Evolutionary conservation across 2,797 vertebrate genomes (phyloP).

Genomic region (Sus cebifrons): DNA sequence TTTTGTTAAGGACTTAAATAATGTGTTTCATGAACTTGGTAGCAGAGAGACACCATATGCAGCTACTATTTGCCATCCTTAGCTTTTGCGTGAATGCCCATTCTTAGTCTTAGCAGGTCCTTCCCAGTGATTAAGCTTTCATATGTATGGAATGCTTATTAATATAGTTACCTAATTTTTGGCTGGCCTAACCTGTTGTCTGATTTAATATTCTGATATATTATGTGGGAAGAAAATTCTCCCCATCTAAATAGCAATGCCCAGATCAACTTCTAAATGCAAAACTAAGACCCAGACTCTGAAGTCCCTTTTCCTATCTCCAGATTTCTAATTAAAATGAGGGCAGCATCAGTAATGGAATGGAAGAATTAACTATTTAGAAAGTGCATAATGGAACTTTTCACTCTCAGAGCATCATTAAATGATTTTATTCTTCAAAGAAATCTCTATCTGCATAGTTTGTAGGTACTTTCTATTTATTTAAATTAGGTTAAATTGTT

Average conservation of each 20-base stretch:
- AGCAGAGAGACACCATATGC: rapidly evolving
- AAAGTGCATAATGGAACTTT: conserved; percentile 78
- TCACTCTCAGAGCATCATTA: conserved; percentile 68
- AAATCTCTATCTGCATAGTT: conserved; percentile 21
- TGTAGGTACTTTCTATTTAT: conserved; percentile 28
- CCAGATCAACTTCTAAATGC: conserved; percentile 3
- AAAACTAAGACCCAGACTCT: not conserved
- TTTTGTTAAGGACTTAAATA: not conserved
- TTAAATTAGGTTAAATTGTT: conserved; percentile 52
- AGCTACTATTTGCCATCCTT: not conserved
- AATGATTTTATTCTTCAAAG: conserved; percentile 68
- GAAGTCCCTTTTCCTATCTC: not conserved
- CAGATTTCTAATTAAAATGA: conserved; percentile 88
- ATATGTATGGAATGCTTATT: conserved; percentile 1
- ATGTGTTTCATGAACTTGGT: not conserved
- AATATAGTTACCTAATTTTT: not conserved
- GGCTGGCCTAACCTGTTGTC: not conserved
- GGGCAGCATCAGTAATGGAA: conserved; percentile 79
- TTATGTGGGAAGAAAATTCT: not conserved
- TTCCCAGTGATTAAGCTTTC: not conserved
- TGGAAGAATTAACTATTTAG: conserved; percentile 85
- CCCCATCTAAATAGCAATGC: not conserved
- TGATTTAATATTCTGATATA: not conserved
- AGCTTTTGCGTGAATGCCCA: not conserved
- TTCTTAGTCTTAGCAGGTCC: not conserved